These are phyloP conservation scores for Coregonus sp. DNA, from an alignment of 2,797 vertebrate species.

Conservation along the genomic window DNA sequence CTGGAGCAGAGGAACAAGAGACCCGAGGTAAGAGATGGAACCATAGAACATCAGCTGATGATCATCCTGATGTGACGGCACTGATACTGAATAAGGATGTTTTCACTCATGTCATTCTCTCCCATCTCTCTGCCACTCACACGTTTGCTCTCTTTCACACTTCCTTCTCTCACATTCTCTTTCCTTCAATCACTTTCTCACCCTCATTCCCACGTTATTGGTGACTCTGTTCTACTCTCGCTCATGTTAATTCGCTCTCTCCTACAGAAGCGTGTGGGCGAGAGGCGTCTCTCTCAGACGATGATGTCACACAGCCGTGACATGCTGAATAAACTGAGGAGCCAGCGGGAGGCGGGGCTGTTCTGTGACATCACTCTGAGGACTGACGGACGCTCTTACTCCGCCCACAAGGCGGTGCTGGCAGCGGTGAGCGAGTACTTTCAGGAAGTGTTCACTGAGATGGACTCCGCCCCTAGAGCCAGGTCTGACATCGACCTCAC, in stretches of 20 bases:
- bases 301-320: slow-evolving; percentile 70
- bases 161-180: slow-evolving; percentile 3
- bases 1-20: slow-evolving; percentile 57
- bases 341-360: slow-evolving; percentile 78
- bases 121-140: slow-evolving; percentile 16
- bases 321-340: slow-evolving; percentile 76
- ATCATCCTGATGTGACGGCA: too few species aligned
- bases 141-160: slow-evolving; percentile 2
- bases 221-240: neutral
- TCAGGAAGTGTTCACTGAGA: slow-evolving; percentile 80
- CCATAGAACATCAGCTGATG: neutral
- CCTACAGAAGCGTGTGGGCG: slow-evolving; percentile 1
- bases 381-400: slow-evolving; percentile 71
- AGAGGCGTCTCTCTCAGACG: slow-evolving; percentile 71
- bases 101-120: neutral
- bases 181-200: neutral
- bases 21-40: slow-evolving; percentile 57
- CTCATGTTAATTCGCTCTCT: slow-evolving; percentile 5
- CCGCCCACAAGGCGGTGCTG: slow-evolving; percentile 79
- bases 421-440: slow-evolving; percentile 85
- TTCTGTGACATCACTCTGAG: slow-evolving; percentile 83
- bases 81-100: too few species aligned
- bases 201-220: neutral
- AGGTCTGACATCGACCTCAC: slow-evolving; percentile 79
- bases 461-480: slow-evolving; percentile 65